These are phyloP conservation scores for Pleuronectes platessa DNA, from an alignment of 2,113 vertebrate genomes.

Conservation along the genomic window DNA sequence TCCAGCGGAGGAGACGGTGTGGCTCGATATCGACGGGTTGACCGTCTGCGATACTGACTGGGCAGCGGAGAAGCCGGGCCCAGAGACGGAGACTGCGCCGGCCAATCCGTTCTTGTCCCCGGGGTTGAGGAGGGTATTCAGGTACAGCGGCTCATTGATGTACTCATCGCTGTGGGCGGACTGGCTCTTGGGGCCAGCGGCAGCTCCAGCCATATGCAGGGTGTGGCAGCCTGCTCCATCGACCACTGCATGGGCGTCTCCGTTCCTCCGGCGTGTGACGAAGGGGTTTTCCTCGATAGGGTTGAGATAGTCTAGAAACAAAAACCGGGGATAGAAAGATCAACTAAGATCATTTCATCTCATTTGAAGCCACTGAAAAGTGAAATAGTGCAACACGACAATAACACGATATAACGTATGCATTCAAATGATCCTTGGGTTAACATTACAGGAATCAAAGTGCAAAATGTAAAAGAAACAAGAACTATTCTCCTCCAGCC, in stretches of 20 bases:
- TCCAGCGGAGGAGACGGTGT: conserved; percentile 68
- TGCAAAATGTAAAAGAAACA: not conserved
- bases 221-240: conserved; percentile 91
- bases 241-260: conserved; percentile 90
- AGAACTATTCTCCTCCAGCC: too few species aligned
- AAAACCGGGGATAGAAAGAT: not conserved
- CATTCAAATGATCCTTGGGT: not conserved
- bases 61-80: conserved; percentile 58
- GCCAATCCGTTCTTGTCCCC: conserved; percentile 86
- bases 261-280: conserved; percentile 91
- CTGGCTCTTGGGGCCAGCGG: conserved; percentile 81
- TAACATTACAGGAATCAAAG: not conserved
- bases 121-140: conserved; percentile 93
- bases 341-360: not conserved
- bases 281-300: conserved; percentile 98
- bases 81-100: conserved; percentile 61
- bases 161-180: conserved; percentile 88
- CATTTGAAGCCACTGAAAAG: not conserved
- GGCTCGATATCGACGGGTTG: conserved; percentile 70
- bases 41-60: conserved; percentile 70
- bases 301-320: conserved; percentile 88
- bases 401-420: not conserved
- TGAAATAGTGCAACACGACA: not conserved
- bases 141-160: conserved; percentile 94
- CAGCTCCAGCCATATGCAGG: conserved; percentile 58